Evolutionary conservation across 2,113 vertebrate species (phyloP).

Genomic region (Sitta europaea): DNA sequence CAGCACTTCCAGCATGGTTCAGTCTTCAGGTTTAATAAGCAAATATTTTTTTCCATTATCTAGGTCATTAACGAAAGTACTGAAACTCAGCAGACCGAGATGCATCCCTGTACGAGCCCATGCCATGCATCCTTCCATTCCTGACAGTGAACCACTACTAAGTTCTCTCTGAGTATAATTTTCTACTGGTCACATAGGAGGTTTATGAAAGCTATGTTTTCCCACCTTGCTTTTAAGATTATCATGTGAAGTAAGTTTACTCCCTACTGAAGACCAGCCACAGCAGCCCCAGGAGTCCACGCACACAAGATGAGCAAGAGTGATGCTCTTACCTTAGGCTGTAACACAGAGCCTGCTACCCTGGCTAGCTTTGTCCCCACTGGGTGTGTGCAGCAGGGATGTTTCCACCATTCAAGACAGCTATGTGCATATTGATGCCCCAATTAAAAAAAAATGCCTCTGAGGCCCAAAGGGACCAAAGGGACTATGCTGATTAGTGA

Average conservation of each 20-base stretch:
- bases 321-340: neutral
- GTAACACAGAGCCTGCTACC: neutral
- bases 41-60: neutral
- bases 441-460: neutral
- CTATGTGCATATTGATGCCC: neutral
- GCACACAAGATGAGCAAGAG: neutral
- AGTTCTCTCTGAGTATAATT: neutral
- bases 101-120: neutral
- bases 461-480: neutral
- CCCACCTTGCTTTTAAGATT: neutral
- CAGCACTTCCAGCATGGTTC: neutral
- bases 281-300: neutral
- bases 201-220: neutral
- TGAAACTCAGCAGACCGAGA: neutral
- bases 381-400: neutral
- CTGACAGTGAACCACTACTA: neutral
- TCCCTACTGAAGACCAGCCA: neutral
- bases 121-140: neutral
- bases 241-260: neutral
- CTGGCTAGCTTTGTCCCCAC: neutral
- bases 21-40: neutral
- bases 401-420: neutral
- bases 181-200: neutral
- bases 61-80: neutral
- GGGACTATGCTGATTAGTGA: neutral